Conservation (phyloP, 2,797 vertebrate genomes). For the Chromobotia macracanthus region DNA sequence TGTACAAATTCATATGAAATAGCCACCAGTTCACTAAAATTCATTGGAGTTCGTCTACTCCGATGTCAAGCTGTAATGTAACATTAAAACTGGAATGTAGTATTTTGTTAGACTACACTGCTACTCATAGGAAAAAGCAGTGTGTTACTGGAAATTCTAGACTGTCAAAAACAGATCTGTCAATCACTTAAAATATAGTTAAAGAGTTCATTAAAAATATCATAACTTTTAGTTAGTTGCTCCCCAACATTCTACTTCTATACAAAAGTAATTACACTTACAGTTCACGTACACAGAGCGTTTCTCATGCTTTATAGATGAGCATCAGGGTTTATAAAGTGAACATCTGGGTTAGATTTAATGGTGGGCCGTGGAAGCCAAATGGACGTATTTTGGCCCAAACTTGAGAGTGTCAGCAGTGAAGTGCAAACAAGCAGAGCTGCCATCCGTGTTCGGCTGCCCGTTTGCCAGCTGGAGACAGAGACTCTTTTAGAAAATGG, state of each 20-base stretch:
- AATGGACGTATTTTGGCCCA: conserved; percentile 54
- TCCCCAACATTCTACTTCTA: background rate
- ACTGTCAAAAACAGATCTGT: too few relatives aligned
- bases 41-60: too few relatives aligned
- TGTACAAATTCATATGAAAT: too few relatives aligned
- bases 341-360: conserved; percentile 78
- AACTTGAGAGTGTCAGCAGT: conserved; percentile 72
- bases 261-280: conserved; percentile 1
- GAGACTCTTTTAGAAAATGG: conserved; percentile 35
- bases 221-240: too few relatives aligned
- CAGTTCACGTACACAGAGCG: conserved; percentile 19
- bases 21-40: too few relatives aligned
- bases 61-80: too few relatives aligned
- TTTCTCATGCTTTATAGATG: conserved; percentile 35
- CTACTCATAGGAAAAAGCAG: too few relatives aligned
- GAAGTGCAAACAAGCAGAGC: conserved; percentile 66
- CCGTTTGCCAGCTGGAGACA: conserved; percentile 53
- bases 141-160: too few relatives aligned
- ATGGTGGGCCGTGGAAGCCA: conserved; percentile 15
- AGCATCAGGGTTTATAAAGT: conserved; percentile 66
- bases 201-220: too few relatives aligned
- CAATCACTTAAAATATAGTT: too few relatives aligned
- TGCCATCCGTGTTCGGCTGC: conserved; percentile 63
- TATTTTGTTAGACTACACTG: too few relatives aligned
- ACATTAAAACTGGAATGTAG: too few relatives aligned